phyloP scores from a whole-genome alignment of 1,140 invertebrate genomes.

The Drosophila grimshawi region DNA sequence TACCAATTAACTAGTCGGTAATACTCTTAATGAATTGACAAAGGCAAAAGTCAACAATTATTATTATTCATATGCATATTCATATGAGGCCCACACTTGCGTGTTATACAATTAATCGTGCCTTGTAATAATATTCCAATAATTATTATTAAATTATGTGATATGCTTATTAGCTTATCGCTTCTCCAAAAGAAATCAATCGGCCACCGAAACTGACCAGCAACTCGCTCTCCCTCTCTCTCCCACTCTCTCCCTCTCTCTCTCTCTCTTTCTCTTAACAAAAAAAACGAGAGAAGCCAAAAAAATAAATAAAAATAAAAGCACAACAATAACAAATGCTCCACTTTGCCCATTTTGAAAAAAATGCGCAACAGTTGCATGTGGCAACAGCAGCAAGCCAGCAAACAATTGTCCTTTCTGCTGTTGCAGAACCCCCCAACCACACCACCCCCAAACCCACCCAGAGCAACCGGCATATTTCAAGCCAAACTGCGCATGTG shows the following conservation, averaged over 20 bases:
- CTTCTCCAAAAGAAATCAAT: slow-evolving; percentile 28
- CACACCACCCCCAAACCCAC: slow-evolving; percentile 5
- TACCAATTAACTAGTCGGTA: neutral
- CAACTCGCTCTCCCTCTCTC: neutral
- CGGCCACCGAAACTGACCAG: neutral
- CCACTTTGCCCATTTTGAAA: slow-evolving; percentile 61
- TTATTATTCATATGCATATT: neutral
- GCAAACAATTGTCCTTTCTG: slow-evolving; percentile 77
- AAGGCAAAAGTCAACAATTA: neutral
- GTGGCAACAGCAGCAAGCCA: slow-evolving; percentile 55
- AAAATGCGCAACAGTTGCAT: slow-evolving; percentile 80
- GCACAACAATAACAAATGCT: slow-evolving; percentile 47
- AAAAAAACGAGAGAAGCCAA: slow-evolving; percentile 33
- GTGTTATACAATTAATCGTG: slow-evolving; percentile 11
- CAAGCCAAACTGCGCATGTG: slow-evolving; percentile 64
- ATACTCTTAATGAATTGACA: slow-evolving; percentile 4
- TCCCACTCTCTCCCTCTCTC: neutral
- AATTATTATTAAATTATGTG: slow-evolving; percentile 44
- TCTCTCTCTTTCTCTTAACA: neutral
- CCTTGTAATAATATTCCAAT: slow-evolving; percentile 20
- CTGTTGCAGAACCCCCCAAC: slow-evolving; percentile 41
- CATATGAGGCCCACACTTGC: slow-evolving; percentile 1
- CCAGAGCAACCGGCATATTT: slow-evolving; percentile 52
- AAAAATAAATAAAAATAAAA: neutral
- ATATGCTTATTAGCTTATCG: slow-evolving; percentile 50